These are phyloP conservation scores for Pelosia muscerda DNA, from an alignment of 2,888 invertebrate genomes.

Conservation along the genomic window DNA sequence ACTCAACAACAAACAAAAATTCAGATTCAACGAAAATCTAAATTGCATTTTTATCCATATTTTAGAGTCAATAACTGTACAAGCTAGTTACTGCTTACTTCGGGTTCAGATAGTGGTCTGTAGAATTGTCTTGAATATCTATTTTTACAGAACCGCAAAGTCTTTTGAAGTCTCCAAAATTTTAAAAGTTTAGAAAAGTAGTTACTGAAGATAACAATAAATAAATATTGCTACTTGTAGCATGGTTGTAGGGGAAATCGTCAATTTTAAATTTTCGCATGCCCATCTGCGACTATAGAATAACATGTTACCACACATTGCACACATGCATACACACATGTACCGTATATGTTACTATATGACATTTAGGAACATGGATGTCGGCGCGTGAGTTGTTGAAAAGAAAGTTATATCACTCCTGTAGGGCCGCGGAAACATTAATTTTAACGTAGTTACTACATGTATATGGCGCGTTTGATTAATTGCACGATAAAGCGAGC, in stretches of 20 bases:
- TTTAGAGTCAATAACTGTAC: too few species aligned
- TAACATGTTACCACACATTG: neutral
- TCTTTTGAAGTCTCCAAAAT: too few species aligned
- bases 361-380: constrained; percentile 35
- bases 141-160: too few species aligned
- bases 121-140: too few species aligned
- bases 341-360: constrained; percentile 19
- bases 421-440: constrained; percentile 3
- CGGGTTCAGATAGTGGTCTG: too few species aligned
- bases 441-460: constrained; percentile 1
- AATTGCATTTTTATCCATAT: too few species aligned
- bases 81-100: too few species aligned
- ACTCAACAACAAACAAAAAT: too few species aligned
- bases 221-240: neutral
- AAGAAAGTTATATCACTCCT: constrained; percentile 34
- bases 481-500: neutral
- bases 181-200: neutral
- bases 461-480: neutral
- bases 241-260: neutral
- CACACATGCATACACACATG: constrained; percentile 20
- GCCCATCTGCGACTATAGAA: neutral
- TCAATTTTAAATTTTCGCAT: constrained; percentile 3
- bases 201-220: neutral
- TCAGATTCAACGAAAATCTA: too few species aligned
- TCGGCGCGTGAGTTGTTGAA: constrained; percentile 38